Base-by-base conservation (phyloP, 2,888 invertebrate species). In the Eurois occulta region DNA sequence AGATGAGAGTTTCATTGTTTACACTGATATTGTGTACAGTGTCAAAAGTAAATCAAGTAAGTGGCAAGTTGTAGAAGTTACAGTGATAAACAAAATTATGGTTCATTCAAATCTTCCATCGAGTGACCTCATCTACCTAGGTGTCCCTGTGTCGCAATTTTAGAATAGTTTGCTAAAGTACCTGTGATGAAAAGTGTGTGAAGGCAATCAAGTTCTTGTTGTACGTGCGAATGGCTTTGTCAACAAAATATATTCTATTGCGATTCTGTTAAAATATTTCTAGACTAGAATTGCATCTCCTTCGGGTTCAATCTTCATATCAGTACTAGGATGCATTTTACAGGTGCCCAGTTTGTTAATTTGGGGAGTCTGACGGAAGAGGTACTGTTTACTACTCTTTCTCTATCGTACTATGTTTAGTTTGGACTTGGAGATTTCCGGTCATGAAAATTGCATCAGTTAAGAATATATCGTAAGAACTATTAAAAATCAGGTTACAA, bases 1-100 rank as follows among this genome's bases (percentile, higher is more conserved):
- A 85, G 95, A 95, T 78, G 93, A 94, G 6, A 91, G 88, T 80
- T 91, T 94, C 28, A 85, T 96, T 28, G 94, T 95, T 55, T 96
- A 94, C 80, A 91, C 89, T 2, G 85, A 88, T 55, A 73, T 92
- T 10, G 77, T 75, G 48, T 88, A 65, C 58, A 46, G 43, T 7
- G 60, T 85, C 16, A 83, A 85, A 68, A 41, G 4, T 35, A 65
- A 65, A 41, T 67, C 65, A 74, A 78, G 90, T 89, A 78, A 87
- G 88, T 88, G 62, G 18, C 18, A 52, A 62, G 55, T 18, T 16
- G 24, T 18, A 5, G 5, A 55, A 46, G 16, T 16, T 65, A 13
- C n/a, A 18, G 7, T 28, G 6, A 52, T 24, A 28, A 52, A 38
- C 24, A 38, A 41, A 55, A 28, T 24, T 35, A 16, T 28, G 1